Base-by-base conservation (phyloP, 1,140 invertebrate species). In the Polypedilum vanderplanki region DNA sequence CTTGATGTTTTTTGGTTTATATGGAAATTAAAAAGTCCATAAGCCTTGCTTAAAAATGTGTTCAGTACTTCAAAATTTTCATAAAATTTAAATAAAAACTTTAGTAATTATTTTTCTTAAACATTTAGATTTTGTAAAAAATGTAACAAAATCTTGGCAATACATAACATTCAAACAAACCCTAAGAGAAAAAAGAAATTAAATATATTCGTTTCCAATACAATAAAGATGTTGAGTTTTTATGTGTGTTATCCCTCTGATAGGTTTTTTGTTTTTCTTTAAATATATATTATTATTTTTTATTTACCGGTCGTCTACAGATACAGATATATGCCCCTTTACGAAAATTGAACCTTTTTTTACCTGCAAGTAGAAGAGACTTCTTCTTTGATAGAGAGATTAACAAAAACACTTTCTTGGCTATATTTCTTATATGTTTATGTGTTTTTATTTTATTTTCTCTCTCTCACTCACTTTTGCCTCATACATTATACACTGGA, bases 391-490 rank as follows among this genome's bases (percentile, higher is more conserved):
- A 70, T 70, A 70, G 15, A 70, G 65, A 70, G 65, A 70, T 70
- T 70, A 70, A 70, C 65, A 22, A 70, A 70, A 70, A 70, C 65
- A 70, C 65, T 70, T 70, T 57, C 46, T n/a, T 70, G 10, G 20
- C 65, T 17, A 22, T 70, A 22, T 70, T 70, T 70, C 20, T 22
- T 22, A 17, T 20, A 70, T 70, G 65, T 70, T 70, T 70, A 70
- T 70, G 65, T 70, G 65, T 70, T 70, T 57, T 57, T n/a, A 57
- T n/a, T 57, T n/a, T 57, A 57, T n/a, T 57, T 57, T 57, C 15
- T 57, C 15, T 57, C 1, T 46, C 41, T 46, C 8, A 3, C 4
- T 70, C 65, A 7, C 17, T 70, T 17, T 70, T 12, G 24, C 24
- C 17, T 20, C 7, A 10, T 20, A 70, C 24, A 33, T 33, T 33